Evolutionary conservation across 2,888 invertebrate species (phyloP), one percentile per base, ranked within the genome.

Genomic region (Homarus gammarus): DNA sequence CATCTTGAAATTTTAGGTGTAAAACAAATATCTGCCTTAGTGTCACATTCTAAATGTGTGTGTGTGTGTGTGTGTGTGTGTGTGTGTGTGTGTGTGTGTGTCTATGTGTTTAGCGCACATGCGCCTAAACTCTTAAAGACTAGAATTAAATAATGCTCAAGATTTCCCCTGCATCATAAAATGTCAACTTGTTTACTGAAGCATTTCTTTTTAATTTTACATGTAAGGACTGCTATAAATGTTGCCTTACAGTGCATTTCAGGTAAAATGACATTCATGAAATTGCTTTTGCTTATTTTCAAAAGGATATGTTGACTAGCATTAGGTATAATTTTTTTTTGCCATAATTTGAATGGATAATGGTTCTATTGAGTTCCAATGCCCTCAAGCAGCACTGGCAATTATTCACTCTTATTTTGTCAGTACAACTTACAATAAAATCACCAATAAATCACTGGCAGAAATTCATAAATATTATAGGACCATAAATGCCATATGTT

Each of bases 221-320:
- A 5, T 12, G 12, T 8, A 44, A 44, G 44, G 44, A 44, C 12
- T 70, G 31, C 31, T 70, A 31, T 31, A 70, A 70, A 44, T 44
- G 6, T 44, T 44, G 6, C 36, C n/a, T 70, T 70, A 18, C 15
- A 70, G 31, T n/a, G n/a, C n/a, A n/a, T 33, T 70, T 70, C 36
- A 33, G 36, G 70, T 15, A 70, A 70, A 33, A 31, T 27, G 70
- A 70, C 61, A 72, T 70, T 49, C 51, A 83, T 83, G 70, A 83
- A 51, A 72, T 64, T 70, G 72, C 49, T 83, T 38, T 83, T 72
- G 61, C 40, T 49, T 36, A 49, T 22, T 49, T 75, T 36, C 33
- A 75, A 44, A 73, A 75, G 75, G 75, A 75, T 75, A 75, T 75
- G 75, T 75, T 83, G 83, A 83, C 83, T 83, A 83, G 83, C 70